phyloP scores from a whole-genome alignment of 2,797 vertebrate genomes.

The Mormyrus hasselquistii region DNA sequence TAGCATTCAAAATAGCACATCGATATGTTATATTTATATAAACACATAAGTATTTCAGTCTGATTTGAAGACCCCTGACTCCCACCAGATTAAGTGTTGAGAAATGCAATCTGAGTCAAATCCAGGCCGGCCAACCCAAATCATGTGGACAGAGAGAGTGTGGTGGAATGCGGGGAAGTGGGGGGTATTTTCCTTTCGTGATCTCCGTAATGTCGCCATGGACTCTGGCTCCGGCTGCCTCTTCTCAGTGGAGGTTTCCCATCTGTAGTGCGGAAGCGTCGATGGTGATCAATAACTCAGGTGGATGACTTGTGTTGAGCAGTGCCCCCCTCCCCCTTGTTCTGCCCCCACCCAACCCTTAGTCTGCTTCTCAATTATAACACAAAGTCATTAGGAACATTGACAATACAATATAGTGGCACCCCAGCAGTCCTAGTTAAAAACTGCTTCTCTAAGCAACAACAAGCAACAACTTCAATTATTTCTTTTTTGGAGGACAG shows the following conservation, averaged over 20 bases:
- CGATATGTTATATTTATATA: constrained; percentile 51
- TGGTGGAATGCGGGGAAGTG: not conserved
- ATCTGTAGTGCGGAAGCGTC: constrained; percentile 41
- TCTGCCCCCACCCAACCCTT: constrained; percentile 36
- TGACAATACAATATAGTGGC: constrained; percentile 59
- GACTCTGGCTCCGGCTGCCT: constrained; percentile 33
- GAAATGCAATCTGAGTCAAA: constrained; percentile 55
- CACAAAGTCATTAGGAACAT: constrained; percentile 61
- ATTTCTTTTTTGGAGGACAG: constrained; percentile 54
- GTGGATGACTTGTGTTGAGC: constrained; percentile 26
- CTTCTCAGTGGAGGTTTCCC: constrained; percentile 29
- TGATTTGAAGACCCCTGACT: constrained; percentile 50
- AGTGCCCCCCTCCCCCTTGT: constrained; percentile 23
- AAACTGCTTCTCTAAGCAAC: constrained; percentile 59
- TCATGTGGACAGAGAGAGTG: constrained; percentile 11
- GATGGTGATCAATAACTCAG: constrained; percentile 37
- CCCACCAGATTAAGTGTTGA: constrained; percentile 57
- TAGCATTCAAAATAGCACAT: constrained; percentile 63
- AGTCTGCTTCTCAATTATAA: constrained; percentile 55
- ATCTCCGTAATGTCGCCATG: constrained; percentile 48
- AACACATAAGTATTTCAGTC: constrained; percentile 49
- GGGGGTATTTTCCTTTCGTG: constrained; percentile 39
- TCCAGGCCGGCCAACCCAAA: constrained; percentile 44
- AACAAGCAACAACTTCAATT: constrained; percentile 61
- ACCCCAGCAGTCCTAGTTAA: constrained; percentile 51